phyloP scores from a whole-genome alignment of 2,797 vertebrate species.

The Anguilla megastoma region DNA sequence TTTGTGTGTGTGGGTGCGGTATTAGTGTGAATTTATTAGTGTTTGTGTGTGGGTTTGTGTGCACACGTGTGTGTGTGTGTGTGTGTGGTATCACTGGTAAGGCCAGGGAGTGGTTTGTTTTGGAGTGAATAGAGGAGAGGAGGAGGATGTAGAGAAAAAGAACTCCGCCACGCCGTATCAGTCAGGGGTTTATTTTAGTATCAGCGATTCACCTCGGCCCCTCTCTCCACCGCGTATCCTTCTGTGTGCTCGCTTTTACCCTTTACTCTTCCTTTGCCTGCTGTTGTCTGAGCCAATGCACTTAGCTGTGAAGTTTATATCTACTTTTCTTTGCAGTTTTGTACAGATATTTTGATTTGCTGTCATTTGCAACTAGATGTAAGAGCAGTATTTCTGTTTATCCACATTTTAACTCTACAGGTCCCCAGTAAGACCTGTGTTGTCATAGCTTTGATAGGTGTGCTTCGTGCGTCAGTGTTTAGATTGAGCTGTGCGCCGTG shows the following conservation, averaged over 20 bases:
- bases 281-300: not conserved
- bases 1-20: not conserved
- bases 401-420: not conserved
- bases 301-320: slow-evolving; percentile 10
- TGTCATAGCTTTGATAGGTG: not conserved
- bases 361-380: not conserved
- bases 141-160: not conserved
- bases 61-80: not conserved
- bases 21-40: not conserved
- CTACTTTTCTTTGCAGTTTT: not conserved
- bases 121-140: not conserved
- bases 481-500: not conserved
- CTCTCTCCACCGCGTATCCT: not conserved
- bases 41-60: not conserved
- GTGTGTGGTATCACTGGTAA: not conserved
- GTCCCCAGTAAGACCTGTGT: not conserved
- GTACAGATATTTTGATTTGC: not conserved
- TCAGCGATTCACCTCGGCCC: not conserved
- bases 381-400: not conserved
- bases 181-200: not conserved
- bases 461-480: not conserved
- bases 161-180: not conserved
- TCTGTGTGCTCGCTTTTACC: not conserved
- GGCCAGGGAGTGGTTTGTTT: not conserved
- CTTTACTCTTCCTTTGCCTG: not conserved